Evolutionary conservation across 2,113 vertebrate genomes (phyloP), one percentile per base, ranked within the genome.

Genomic region (Scomber colias): DNA sequence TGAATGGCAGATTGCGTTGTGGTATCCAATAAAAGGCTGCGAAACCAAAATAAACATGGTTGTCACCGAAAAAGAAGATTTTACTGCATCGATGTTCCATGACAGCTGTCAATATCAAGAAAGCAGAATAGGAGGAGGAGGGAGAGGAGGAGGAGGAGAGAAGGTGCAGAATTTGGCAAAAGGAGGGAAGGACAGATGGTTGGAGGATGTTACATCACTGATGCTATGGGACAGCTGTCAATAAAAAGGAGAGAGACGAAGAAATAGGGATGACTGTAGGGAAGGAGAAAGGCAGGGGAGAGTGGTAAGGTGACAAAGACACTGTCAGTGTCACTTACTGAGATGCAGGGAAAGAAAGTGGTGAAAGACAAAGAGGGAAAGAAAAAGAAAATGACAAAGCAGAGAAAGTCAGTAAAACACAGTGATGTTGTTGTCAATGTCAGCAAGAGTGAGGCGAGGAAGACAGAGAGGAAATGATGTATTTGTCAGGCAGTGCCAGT

Each of bases 221-320:
- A 89, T 87, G 86, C 70, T 80, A 5, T 68, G 74, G 85, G 88
- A 90, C 90, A 86, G 83, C 85, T 89, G 90, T 89, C 90, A 86
- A 87, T 89, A 78, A 77, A 21, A 15, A 70, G 65, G 44, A 59
- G 66, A 60, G 67, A 54, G 62, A 60, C 56, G 81, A 57, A 65
- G 85, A 68, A 86, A 76, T 3, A 31, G 40, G 69, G 61, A 56
- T 3, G 75, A 68, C 83, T 86, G 70, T 13, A 19, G 79, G 87
- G 75, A 30, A 51, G 71, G 61, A 48, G 35, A 40, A 40, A 45
- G 12, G 56, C 11, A 19, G 54, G n/a, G 63, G 19, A 45, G 74
- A 75, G 17, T 3, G 46, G 48, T 12, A 31, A 68, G 74, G 78
- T 74, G 79, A 79, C 81, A 69, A 44, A 81, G 82, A 80, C 71